Evolutionary conservation across 2,113 vertebrate species (phyloP), one percentile per base, ranked within the genome.

Genomic region (Diadophis punctatus): DNA sequence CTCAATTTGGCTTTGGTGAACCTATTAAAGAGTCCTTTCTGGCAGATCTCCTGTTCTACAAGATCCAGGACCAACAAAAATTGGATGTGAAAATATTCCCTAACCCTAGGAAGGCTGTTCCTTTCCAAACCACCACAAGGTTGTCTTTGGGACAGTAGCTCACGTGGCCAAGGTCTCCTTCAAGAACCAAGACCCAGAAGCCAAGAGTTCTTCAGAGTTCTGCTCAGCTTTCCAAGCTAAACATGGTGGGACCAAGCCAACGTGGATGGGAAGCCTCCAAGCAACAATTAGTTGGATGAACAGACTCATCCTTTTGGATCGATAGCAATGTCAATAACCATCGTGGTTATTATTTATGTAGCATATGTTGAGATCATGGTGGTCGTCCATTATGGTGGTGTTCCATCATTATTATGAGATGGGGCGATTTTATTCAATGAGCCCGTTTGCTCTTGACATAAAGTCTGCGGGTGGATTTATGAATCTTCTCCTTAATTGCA

Each of bases 61-160:
- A 90, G 90, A 34, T 95, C 89, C 93, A 96, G 92, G 91, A 11
- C 93, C 96, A 95, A 94, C 91, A 94, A 95, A 91, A 96, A 94
- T 58, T 91, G 93, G 92, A 94, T 86, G 30, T 0, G 0, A 43
- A 93, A 94, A 93, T 88, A 51, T 93, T 93, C 94, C 92, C 93
- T 93, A 94, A 39, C 85, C 85, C 80, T 88, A 92, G 93, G 93
- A 95, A 94, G 95, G 94, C 94, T 95, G 95, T 94, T 84, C 92
- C 94, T 94, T 63, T 93, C 89, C 84, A 94, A 94, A 95, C 3
- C 88, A 27, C 60, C 1, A 0, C 91, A 86, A 88, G 96, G 95
- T 97, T 96, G 58, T 22, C 1, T 94, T 51, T 1, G 0, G 96
- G 96, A 94, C 94, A 96, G 91, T 68, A 48, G 46, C 90, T 95